Conservation (phyloP, 30 jellyfish, hydroid and myxozoan species). For the Aurelia aurita region DNA sequence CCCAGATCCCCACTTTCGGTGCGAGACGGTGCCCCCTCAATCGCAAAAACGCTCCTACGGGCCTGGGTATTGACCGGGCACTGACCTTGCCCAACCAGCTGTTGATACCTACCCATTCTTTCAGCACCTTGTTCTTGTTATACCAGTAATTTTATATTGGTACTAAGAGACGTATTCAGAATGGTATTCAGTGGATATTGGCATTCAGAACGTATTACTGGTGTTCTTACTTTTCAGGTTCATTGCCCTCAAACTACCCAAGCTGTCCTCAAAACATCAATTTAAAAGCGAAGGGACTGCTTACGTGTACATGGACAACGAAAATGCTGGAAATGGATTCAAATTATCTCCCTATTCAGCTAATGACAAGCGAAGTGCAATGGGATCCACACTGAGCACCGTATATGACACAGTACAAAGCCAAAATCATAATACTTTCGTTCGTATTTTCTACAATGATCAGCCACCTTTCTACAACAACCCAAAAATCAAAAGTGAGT, state of each 20-base stretch:
- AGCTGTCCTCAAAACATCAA: not conserved
- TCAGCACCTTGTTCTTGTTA: too few relatives aligned
- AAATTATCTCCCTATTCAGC: not conserved
- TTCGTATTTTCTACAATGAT: slow-evolving; percentile 3
- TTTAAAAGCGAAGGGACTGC: not conserved
- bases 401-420: not conserved
- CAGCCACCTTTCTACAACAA: slow-evolving; percentile 8
- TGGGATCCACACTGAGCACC: too few relatives aligned
- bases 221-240: not conserved
- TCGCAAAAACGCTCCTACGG: too few relatives aligned
- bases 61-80: too few relatives aligned
- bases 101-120: too few relatives aligned
- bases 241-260: slow-evolving; percentile 6
- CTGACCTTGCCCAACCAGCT: too few relatives aligned
- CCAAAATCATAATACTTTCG: not conserved
- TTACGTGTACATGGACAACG: slow-evolving; percentile 11
- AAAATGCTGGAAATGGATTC: not conserved
- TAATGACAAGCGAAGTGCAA: too few relatives aligned
- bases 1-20: too few relatives aligned
- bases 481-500: not conserved
- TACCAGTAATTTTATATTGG: too few relatives aligned
- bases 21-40: too few relatives aligned
- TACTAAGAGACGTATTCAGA: too few relatives aligned
- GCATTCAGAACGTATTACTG: not conserved
- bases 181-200: too few relatives aligned